Conservation (phyloP, 92 coral and sea anemone genomes). For the Epizoanthus ramosus region DNA sequence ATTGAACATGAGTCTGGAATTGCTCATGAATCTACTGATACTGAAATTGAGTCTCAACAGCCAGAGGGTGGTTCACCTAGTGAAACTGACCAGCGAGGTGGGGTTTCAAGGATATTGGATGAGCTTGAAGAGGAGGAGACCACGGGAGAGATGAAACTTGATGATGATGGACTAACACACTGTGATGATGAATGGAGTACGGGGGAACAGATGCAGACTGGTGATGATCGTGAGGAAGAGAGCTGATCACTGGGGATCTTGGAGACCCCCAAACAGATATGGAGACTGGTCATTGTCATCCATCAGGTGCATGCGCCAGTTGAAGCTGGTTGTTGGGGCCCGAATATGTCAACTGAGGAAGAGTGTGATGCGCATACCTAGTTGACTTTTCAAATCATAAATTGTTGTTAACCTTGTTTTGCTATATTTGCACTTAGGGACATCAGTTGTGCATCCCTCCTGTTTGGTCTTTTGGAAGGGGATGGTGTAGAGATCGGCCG, state of each 20-base stretch:
- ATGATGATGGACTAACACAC: background rate
- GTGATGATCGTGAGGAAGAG: background rate
- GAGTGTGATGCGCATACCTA: background rate
- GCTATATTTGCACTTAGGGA: no score
- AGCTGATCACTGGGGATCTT: constrained; percentile 25
- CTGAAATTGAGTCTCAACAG: no score
- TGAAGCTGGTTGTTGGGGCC: constrained; percentile 31
- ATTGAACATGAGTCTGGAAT: no score
- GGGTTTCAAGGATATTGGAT: background rate
- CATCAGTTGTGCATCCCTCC: no score
- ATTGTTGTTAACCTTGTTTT: no score
- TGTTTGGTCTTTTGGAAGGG: no score
- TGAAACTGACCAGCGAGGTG: background rate
- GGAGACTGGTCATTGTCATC: background rate
- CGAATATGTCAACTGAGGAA: constrained; percentile 20
- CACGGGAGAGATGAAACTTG: constrained; percentile 3
- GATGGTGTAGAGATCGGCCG: no score
- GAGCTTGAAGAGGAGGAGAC: background rate
- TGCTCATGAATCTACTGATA: no score
- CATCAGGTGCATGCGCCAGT: constrained; percentile 6
- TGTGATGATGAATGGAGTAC: constrained; percentile 19
- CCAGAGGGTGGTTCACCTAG: no score
- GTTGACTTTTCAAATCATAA: no score
- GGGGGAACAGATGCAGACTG: constrained; percentile 31
- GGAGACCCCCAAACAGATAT: no score